phyloP scores from a whole-genome alignment of 2,888 invertebrate species.

The Argynnis bischoffii region DNA sequence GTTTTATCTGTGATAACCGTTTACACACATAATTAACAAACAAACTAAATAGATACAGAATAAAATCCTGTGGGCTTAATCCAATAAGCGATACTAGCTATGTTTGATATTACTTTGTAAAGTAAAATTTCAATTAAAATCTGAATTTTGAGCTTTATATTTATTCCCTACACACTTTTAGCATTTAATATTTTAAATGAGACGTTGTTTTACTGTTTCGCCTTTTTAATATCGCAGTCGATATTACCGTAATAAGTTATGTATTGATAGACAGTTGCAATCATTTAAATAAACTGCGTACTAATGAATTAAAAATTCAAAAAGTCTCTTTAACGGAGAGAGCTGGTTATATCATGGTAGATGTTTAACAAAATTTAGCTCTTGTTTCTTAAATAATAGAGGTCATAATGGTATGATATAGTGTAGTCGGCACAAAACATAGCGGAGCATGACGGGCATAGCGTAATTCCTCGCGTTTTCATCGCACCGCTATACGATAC shows the following conservation, averaged over 20 bases:
- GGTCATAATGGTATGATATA: not conserved
- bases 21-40: not conserved
- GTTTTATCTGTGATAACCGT: not conserved
- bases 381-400: not conserved
- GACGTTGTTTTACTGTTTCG: constrained; percentile 1
- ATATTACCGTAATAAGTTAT: constrained; percentile 24
- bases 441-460: constrained; percentile 29
- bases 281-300: constrained; percentile 28
- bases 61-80: not conserved
- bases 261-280: constrained; percentile 21
- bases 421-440: constrained; percentile 19
- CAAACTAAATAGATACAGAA: not conserved
- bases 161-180: constrained; percentile 1
- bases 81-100: not conserved
- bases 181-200: constrained; percentile 6
- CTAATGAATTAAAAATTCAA: constrained; percentile 29
- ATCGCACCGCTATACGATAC: constrained; percentile 29
- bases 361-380: constrained; percentile 3
- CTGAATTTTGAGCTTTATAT: not conserved
- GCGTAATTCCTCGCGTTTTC: constrained; percentile 30
- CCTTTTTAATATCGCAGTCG: constrained; percentile 12
- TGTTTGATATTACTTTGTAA: constrained; percentile 7
- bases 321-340: constrained; percentile 21
- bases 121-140: constrained; percentile 7
- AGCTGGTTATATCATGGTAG: constrained; percentile 10